phyloP scores from a whole-genome alignment of 2,113 vertebrate genomes.

The Notothenia rossii region DNA sequence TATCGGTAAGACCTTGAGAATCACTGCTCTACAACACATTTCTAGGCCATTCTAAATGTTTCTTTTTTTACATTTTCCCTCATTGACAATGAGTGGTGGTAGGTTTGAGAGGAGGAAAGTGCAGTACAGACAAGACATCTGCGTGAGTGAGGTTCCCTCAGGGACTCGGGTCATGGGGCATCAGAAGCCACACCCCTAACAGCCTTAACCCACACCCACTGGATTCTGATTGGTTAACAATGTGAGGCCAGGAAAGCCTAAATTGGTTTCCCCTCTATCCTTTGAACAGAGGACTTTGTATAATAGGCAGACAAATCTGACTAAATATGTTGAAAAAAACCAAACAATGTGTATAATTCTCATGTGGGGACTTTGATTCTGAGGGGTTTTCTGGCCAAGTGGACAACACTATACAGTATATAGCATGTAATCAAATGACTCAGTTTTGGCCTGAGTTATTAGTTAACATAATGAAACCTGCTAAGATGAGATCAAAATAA shows the following conservation, averaged over 20 bases:
- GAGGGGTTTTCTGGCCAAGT: constrained; percentile 14
- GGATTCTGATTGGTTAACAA: constrained; percentile 65
- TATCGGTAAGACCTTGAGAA: constrained; percentile 52
- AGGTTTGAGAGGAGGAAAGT: constrained; percentile 35
- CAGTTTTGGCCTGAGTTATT: background rate
- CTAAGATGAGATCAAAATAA: constrained; percentile 12
- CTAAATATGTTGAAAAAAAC: constrained; percentile 24
- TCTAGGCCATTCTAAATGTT: constrained; percentile 35
- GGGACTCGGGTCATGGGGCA: constrained; percentile 73
- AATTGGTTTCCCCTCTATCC: constrained; percentile 45
- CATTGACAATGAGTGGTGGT: constrained; percentile 39
- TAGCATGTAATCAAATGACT: constrained; percentile 18
- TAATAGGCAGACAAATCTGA: constrained; percentile 37
- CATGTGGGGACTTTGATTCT: constrained; percentile 24
- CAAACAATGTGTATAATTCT: constrained; percentile 4
- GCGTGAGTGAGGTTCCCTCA: constrained; percentile 61
- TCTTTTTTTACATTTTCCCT: constrained; percentile 45
- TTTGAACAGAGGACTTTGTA: constrained; percentile 38
- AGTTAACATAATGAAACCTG: constrained; percentile 1
- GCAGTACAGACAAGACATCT: constrained; percentile 57
- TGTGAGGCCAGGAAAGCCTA: constrained; percentile 41
- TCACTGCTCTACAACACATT: constrained; percentile 34
- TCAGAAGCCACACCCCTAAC: constrained; percentile 63
- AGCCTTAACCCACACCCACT: constrained; percentile 53
- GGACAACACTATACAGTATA: background rate